Percentiles rank a stretch among this genome's conserved stretches.
phyloP scores from a whole-genome alignment of 2,113 vertebrate species.

The Gasterosteus aculeatus region DNA sequence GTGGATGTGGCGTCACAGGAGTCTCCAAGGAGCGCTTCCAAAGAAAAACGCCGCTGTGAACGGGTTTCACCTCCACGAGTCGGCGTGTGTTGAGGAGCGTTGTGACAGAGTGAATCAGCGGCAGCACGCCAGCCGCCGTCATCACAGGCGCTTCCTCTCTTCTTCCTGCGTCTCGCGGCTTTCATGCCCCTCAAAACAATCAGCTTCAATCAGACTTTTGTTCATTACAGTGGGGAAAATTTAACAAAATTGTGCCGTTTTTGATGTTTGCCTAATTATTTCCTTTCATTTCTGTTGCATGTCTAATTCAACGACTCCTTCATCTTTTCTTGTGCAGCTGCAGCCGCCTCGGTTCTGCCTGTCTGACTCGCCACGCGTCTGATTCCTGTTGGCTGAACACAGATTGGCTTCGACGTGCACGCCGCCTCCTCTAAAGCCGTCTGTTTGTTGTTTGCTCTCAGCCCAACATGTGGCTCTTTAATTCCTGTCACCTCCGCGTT shows the following conservation, averaged over 20 bases:
- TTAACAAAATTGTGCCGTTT: constrained; percentile 52
- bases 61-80: constrained; percentile 38
- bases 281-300: constrained; percentile 64
- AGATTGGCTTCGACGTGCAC: constrained; percentile 34
- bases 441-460: constrained; percentile 48
- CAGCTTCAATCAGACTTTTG: constrained; percentile 61
- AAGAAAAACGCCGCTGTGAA: constrained; percentile 34
- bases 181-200: constrained; percentile 59
- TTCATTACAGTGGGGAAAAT: constrained; percentile 41
- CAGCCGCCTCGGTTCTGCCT: constrained; percentile 28
- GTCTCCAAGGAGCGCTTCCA: constrained; percentile 32
- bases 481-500: constrained; percentile 60
- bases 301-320: constrained; percentile 55
- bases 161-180: constrained; percentile 37
- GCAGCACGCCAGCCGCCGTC: constrained; percentile 20
- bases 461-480: constrained; percentile 61
- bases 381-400: constrained; percentile 39
- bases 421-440: constrained; percentile 41
- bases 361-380: constrained; percentile 34
- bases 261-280: constrained; percentile 71
- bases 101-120: constrained; percentile 48
- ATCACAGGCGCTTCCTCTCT: constrained; percentile 52
- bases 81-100: constrained; percentile 31
- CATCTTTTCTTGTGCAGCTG: constrained; percentile 29
- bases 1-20: background rate